Conservation (phyloP, 2,888 invertebrate species). For the Plebejus anna region DNA sequence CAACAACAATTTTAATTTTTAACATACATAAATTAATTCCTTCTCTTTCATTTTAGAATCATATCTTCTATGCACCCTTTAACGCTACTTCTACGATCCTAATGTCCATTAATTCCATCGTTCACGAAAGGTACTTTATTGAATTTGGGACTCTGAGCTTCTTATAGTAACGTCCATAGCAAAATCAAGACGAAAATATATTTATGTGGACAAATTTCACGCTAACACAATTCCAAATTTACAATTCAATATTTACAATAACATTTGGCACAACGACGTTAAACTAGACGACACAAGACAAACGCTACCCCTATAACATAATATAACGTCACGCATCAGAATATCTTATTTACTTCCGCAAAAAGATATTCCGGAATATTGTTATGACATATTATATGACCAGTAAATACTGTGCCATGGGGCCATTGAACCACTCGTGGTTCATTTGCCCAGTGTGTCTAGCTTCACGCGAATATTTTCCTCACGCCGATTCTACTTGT, state of each 20-base stretch:
- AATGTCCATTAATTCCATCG: not conserved
- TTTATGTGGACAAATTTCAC: constrained; percentile 1
- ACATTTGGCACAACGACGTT: constrained; percentile 75
- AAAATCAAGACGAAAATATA: constrained; percentile 20
- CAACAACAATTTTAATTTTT: not conserved
- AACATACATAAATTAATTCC: not conserved
- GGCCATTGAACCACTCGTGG: not conserved
- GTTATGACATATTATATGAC: not conserved
- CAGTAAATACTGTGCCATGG: no score
- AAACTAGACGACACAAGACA: constrained; percentile 30
- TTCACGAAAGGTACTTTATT: constrained; percentile 28
- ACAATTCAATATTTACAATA: constrained; percentile 19
- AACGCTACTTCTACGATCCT: constrained; percentile 6
- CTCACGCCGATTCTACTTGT: constrained; percentile 60
- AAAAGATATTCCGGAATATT: not conserved
- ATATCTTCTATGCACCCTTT: not conserved
- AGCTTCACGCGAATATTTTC: constrained; percentile 49
- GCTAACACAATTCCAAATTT: not conserved
- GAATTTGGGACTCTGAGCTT: constrained; percentile 30
- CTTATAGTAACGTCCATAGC: constrained; percentile 15
- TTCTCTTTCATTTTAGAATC: not conserved
- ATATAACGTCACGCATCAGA: not conserved
- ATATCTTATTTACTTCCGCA: not conserved
- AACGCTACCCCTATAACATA: not conserved
- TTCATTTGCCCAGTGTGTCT: not conserved